Percentiles rank a stretch among this genome's conserved stretches.
Conservation (phyloP, 2,797 vertebrate species). For the Tapirus indicus region DNA sequence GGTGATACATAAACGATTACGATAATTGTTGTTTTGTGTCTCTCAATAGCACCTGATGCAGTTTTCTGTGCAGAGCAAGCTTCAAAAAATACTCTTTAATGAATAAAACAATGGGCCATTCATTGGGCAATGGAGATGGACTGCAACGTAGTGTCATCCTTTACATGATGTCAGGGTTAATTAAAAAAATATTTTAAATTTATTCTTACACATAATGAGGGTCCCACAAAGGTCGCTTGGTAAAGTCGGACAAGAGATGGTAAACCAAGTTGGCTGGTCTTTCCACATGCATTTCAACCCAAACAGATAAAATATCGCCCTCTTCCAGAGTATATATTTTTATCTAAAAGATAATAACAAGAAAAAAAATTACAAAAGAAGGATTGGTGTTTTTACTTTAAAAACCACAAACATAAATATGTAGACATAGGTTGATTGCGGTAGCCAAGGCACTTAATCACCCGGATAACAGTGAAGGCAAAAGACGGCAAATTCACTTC, state of each 20-base stretch:
- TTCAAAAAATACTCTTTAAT: not conserved
- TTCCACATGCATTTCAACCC: conserved; percentile 88
- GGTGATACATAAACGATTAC: not conserved
- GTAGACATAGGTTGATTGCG: not conserved
- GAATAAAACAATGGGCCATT: not conserved
- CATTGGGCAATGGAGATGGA: not conserved
- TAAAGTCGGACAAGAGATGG: conserved; percentile 88
- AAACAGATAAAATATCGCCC: conserved; percentile 84
- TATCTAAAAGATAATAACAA: conserved; percentile 80
- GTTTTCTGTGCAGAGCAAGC: not conserved
- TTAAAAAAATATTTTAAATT: not conserved
- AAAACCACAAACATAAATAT: not conserved
- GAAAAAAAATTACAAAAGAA: conserved; percentile 40
- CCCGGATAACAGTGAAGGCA: not conserved
- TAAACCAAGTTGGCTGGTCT: conserved; percentile 84
- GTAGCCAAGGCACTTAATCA: not conserved
- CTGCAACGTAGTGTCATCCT: not conserved
- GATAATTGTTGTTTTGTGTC: not conserved
- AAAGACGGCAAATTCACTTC: not conserved
- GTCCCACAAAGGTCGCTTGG: conserved; percentile 86
- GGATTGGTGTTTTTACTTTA: not conserved
- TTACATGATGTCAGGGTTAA: not conserved
- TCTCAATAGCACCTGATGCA: not conserved
- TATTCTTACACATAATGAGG: conserved; percentile 87
- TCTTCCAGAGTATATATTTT: conserved; percentile 88